Base-by-base conservation (phyloP, 2,113 vertebrate genomes). In the Callipepla californica region DNA sequence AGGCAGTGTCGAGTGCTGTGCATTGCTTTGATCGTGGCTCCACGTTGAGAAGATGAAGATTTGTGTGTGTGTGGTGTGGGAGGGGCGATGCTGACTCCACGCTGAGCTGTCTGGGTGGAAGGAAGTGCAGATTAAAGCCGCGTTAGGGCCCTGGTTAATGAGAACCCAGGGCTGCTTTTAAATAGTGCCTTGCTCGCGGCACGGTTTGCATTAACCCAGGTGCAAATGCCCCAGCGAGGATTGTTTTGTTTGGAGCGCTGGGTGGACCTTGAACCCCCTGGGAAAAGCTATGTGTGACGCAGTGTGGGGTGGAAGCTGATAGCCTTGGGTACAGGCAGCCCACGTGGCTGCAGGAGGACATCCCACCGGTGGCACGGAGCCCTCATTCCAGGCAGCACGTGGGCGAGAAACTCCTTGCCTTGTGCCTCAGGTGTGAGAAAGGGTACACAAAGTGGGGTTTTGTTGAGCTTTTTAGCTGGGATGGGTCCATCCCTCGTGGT, bases 381-480 rank as follows among this genome's bases (percentile, higher is more conserved):
- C 38, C 38, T 48, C 0, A 1, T 47, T 45, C 47, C 18, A 12
- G 12, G 55, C 42, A 74, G n/a, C 3, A 1, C 38, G 3, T 17
- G 38, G 65, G 13, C 25, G 8, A 38, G 38, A 38, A 91, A 16
- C 28, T 22, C 67, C 61, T 23, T 11, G 32, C 30, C 18, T 21
- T 32, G 38, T 0, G 11, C 53, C 57, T 66, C 42, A 11, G 1
- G 30, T 0, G 0, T 30, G 57, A 58, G 15, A 50, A 50, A 34
- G 3, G 0, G 1, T 5, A 11, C 36, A 16, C 14, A 11, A 23
- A 8, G n/a, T 0, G 1, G 14, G 9, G n/a, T 23, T 34, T 13
- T 12, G 21, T 30, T 59, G 19, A 65, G 55, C 13, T 12, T 79
- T 58, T 63, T 20, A 23, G 19, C 19, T 6, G 68, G 50, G 69